Percentiles rank a stretch among this genome's conserved stretches.
These are phyloP conservation scores for Epinotia demarniana DNA, from an alignment of 2,888 invertebrate genomes.

Conservation along the genomic window DNA sequence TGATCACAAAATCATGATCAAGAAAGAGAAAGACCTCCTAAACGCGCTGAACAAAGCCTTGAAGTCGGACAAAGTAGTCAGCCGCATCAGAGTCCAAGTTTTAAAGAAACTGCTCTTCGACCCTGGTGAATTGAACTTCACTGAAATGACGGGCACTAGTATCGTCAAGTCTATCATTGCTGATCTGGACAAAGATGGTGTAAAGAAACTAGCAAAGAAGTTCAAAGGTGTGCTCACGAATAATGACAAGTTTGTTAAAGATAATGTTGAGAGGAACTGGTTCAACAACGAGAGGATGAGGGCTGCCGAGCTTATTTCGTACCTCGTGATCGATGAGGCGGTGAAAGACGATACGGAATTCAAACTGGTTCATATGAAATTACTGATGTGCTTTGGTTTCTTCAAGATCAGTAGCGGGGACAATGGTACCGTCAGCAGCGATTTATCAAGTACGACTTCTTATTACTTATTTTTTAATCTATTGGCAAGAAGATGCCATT, in stretches of 20 bases:
- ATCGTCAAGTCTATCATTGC: constrained; percentile 87
- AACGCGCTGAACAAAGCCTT: constrained; percentile 79
- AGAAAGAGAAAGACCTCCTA: constrained; percentile 83
- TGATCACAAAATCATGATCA: constrained; percentile 80
- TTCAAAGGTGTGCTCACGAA: constrained; percentile 86
- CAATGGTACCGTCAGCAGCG: constrained; percentile 81
- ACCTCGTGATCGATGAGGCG: constrained; percentile 82
- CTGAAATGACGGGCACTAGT: constrained; percentile 88
- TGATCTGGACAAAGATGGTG: constrained; percentile 84
- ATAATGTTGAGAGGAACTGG: constrained; percentile 84
- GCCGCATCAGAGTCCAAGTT: constrained; percentile 82
- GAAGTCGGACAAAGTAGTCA: constrained; percentile 76
- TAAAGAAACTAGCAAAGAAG: constrained; percentile 86
- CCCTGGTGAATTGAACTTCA: constrained; percentile 90
- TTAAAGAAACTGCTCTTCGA: constrained; percentile 87
- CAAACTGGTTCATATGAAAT: constrained; percentile 86
- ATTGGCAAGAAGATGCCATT: no score
- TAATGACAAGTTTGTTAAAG: constrained; percentile 79
- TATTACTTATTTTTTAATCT: not conserved
- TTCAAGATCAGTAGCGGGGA: constrained; percentile 84
- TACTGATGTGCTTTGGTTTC: constrained; percentile 87
- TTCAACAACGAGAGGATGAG: constrained; percentile 88
- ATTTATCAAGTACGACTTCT: constrained; percentile 83
- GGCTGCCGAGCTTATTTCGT: constrained; percentile 83
- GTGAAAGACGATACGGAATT: constrained; percentile 85